These are phyloP conservation scores for Ormia ochracea DNA, from an alignment of 2,888 invertebrate genomes.

Conservation along the genomic window DNA sequence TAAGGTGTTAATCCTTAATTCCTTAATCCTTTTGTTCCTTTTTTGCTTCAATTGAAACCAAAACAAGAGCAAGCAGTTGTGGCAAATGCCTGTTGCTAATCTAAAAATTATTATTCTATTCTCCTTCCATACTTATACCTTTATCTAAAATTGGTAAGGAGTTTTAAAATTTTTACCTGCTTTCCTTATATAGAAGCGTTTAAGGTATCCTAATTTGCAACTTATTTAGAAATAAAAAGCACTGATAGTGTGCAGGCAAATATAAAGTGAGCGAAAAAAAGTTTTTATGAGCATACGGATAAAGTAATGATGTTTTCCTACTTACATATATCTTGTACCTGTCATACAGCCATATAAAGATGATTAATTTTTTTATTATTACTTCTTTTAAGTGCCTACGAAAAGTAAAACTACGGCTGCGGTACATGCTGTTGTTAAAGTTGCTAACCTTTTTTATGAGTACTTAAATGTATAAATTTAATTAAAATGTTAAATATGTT, in stretches of 20 bases:
- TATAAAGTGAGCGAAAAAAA: not conserved
- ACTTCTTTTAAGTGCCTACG: not conserved
- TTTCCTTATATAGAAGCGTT: not conserved
- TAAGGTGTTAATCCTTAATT: too few species aligned
- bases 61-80: too few species aligned
- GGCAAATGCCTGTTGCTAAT: too few species aligned
- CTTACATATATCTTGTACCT: not conserved
- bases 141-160: not conserved
- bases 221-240: not conserved
- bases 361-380: slow-evolving; percentile 7
- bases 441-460: slow-evolving; percentile 6
- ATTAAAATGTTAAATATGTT: slow-evolving; percentile 15
- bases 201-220: not conserved
- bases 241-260: not conserved
- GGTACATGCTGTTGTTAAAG: not conserved
- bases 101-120: not conserved
- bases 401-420: not conserved
- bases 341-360: slow-evolving; percentile 6
- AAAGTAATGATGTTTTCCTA: not conserved
- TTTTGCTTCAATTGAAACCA: too few species aligned
- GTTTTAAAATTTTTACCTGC: not conserved
- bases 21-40: too few species aligned
- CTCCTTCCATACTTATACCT: not conserved
- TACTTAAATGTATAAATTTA: slow-evolving; percentile 9
- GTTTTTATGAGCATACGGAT: not conserved